A percentile compares a stretch with the other conserved stretches of the same genome.
Conservation (phyloP, 2,113 vertebrate species). For the Tupaia tana region DNA sequence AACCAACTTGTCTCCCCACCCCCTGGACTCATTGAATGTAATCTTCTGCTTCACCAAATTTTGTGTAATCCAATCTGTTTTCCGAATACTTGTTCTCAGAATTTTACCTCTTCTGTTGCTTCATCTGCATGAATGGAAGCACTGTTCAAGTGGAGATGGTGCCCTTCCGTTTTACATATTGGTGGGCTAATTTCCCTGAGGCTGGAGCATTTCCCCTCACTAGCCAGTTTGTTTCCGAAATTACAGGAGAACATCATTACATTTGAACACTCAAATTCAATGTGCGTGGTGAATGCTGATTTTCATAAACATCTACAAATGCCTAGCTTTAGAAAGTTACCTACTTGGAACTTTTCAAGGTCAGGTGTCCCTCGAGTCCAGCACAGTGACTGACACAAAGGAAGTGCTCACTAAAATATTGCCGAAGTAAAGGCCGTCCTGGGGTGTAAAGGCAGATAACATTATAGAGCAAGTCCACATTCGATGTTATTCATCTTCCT, state of each 20-base stretch:
- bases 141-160: fast-evolving
- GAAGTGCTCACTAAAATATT: neutral
- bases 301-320: neutral
- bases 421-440: neutral
- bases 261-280: neutral
- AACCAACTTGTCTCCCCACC: neutral
- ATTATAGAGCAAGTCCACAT: neutral
- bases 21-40: no score
- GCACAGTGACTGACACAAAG: neutral
- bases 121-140: neutral
- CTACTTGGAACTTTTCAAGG: neutral
- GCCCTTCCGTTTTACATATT: neutral
- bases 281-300: neutral
- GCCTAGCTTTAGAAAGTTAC: neutral
- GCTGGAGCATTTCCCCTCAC: neutral
- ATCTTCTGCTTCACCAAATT: neutral
- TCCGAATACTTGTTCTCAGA: neutral
- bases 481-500: neutral
- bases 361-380: neutral
- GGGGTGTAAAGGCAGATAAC: neutral
- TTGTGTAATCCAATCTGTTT: neutral
- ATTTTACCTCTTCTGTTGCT: neutral
- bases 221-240: neutral
- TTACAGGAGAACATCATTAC: neutral
- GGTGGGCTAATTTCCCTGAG: neutral